phyloP scores from a whole-genome alignment of 2,113 vertebrate species.

The Chaetura pelagica region DNA sequence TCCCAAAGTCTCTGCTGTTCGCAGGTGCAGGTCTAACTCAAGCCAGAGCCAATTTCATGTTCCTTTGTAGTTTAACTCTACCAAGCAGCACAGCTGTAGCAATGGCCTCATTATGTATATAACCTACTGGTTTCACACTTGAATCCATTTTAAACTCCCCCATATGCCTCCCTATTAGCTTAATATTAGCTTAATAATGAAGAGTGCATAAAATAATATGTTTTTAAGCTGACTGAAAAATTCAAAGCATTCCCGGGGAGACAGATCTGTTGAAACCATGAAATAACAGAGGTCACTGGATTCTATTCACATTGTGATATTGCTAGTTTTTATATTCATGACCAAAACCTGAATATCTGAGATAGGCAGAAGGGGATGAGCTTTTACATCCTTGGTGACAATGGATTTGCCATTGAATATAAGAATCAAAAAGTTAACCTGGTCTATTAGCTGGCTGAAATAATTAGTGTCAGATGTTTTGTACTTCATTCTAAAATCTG shows the following conservation, averaged over 20 bases:
- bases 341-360: not conserved
- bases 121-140: conserved; percentile 59
- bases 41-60: conserved; percentile 1
- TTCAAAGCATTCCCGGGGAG: conserved; percentile 29
- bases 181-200: conserved; percentile 62
- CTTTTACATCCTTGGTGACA: not conserved
- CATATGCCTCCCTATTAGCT: conserved; percentile 39
- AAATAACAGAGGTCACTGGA: not conserved
- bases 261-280: not conserved
- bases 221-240: conserved; percentile 52
- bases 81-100: conserved; percentile 17
- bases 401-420: not conserved
- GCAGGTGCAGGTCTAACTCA: not conserved
- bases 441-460: not conserved
- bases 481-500: not conserved
- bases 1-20: not conserved
- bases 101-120: conserved; percentile 47
- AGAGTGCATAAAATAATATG: conserved; percentile 34
- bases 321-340: not conserved
- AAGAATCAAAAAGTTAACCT: not conserved
- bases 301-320: not conserved
- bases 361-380: not conserved
- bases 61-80: not conserved
- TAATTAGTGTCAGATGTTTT: not conserved
- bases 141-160: conserved; percentile 50